Conservation (phyloP, 2,113 vertebrate genomes). For the Synchiropus splendidus region DNA sequence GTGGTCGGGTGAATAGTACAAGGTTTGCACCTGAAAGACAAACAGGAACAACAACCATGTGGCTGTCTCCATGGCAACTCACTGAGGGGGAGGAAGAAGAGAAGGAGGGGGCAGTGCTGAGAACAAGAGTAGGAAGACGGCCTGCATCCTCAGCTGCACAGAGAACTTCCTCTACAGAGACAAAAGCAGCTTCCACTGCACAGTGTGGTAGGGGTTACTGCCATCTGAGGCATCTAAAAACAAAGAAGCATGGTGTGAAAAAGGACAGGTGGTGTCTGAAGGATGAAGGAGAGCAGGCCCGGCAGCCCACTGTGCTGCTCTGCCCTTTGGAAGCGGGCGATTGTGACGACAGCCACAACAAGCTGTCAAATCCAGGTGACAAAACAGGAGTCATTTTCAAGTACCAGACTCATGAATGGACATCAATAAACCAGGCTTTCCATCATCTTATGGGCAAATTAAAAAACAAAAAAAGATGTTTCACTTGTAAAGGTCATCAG, state of each 20-base stretch:
- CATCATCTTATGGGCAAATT: background rate
- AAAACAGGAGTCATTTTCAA: background rate
- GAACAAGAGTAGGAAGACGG: background rate
- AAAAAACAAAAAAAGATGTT: background rate
- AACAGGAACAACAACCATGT: conserved; percentile 94
- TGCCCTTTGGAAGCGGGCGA: conserved; percentile 35
- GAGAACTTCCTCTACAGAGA: conserved; percentile 33
- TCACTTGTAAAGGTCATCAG: background rate
- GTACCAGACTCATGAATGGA: background rate
- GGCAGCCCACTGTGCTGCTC: conserved; percentile 6
- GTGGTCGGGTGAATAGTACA: conserved; percentile 99
- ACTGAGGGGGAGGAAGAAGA: conserved; percentile 27
- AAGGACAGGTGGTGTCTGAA: conserved; percentile 39
- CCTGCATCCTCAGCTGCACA: conserved; percentile 29
- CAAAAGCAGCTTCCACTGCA: conserved; percentile 19
- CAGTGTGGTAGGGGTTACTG: conserved; percentile 16
- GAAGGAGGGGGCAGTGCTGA: background rate
- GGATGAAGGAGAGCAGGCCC: conserved; percentile 13
- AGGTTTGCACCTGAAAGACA: conserved; percentile 99
- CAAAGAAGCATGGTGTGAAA: conserved; percentile 37
- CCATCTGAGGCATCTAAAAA: conserved; percentile 37
- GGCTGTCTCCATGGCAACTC: conserved; percentile 83
- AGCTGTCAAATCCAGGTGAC: conserved; percentile 35
- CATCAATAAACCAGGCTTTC: background rate
- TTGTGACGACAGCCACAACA: conserved; percentile 18